Conservation (phyloP, 2,888 invertebrate species). For the Drosophila emarginata region DNA sequence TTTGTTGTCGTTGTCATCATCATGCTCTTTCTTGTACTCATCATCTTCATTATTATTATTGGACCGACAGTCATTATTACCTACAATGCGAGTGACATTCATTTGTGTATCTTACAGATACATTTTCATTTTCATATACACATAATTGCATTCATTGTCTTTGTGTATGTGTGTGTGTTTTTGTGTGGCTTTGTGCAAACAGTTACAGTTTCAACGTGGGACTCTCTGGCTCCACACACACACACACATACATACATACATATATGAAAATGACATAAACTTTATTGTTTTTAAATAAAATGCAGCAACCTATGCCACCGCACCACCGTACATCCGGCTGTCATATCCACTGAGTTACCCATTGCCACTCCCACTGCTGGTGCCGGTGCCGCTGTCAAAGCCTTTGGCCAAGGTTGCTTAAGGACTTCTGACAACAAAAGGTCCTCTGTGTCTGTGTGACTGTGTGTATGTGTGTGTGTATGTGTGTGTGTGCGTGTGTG, state of each 20-base stretch:
- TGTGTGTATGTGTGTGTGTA: not conserved
- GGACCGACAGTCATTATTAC: slow-evolving; percentile 43
- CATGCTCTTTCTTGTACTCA: no score
- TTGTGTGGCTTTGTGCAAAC: slow-evolving; percentile 23
- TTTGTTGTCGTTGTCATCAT: slow-evolving; percentile 4
- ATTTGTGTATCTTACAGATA: slow-evolving; percentile 49
- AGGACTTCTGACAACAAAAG: slow-evolving; percentile 6
- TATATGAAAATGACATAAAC: slow-evolving; percentile 50
- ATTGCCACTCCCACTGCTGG: no score
- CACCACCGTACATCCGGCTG: not conserved
- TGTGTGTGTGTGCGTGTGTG: not conserved
- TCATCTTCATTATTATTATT: slow-evolving; percentile 28
- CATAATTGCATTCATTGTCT: slow-evolving; percentile 46
- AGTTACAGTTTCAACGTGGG: slow-evolving; percentile 14
- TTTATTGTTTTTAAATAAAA: slow-evolving; percentile 58
- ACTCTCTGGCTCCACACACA: slow-evolving; percentile 18
- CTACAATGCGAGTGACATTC: slow-evolving; percentile 56
- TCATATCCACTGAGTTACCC: no score
- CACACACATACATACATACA: no score
- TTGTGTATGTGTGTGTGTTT: slow-evolving; percentile 41
- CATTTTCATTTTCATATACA: slow-evolving; percentile 38
- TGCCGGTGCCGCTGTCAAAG: not conserved
- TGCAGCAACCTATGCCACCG: slow-evolving; percentile 7
- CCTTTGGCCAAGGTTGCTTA: slow-evolving; percentile 1
- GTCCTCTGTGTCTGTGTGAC: not conserved